A percentile compares a stretch with the other conserved stretches of the same genome.
Conservation (phyloP, 1,140 invertebrate species). For the Homarus americanus region DNA sequence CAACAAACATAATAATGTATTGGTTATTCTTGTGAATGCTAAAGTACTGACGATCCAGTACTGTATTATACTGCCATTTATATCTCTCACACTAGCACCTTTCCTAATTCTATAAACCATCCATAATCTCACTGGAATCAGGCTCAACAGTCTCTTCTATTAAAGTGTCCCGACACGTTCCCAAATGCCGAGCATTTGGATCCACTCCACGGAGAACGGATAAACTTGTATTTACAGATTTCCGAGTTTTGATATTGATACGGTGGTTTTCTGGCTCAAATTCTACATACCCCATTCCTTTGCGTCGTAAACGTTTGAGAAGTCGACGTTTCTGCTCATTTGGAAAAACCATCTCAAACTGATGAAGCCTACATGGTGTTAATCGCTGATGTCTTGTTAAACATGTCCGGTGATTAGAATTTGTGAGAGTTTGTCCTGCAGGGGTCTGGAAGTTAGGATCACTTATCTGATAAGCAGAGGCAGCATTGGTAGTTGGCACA, state of each 20-base stretch:
- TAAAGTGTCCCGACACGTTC: conserved; percentile 32
- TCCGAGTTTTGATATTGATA: conserved; percentile 62
- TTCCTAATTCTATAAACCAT: conserved; percentile 46
- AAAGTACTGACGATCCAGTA: neutral
- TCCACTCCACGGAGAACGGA: conserved; percentile 58
- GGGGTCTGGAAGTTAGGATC: neutral
- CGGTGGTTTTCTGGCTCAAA: conserved; percentile 69
- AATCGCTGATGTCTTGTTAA: conserved; percentile 9
- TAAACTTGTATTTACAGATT: conserved; percentile 62
- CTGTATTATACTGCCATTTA: neutral
- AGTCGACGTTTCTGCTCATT: conserved; percentile 59
- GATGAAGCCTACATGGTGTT: conserved; percentile 51
- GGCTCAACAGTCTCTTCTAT: conserved; percentile 31
- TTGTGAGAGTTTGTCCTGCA: neutral
- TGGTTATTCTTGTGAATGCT: neutral
- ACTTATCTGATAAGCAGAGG: neutral
- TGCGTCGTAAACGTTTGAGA: conserved; percentile 53
- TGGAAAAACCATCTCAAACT: conserved; percentile 66
- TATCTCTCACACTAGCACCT: conserved; percentile 33
- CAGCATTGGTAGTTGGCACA: neutral
- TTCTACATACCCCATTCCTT: conserved; percentile 58
- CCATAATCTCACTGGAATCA: conserved; percentile 30
- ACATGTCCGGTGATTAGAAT: conserved; percentile 7
- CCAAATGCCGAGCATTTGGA: conserved; percentile 52
- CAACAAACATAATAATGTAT: neutral